Evolutionary conservation across 2,797 vertebrate species (phyloP), one percentile per base, ranked within the genome.

Genomic region (Pangasius djambal): DNA sequence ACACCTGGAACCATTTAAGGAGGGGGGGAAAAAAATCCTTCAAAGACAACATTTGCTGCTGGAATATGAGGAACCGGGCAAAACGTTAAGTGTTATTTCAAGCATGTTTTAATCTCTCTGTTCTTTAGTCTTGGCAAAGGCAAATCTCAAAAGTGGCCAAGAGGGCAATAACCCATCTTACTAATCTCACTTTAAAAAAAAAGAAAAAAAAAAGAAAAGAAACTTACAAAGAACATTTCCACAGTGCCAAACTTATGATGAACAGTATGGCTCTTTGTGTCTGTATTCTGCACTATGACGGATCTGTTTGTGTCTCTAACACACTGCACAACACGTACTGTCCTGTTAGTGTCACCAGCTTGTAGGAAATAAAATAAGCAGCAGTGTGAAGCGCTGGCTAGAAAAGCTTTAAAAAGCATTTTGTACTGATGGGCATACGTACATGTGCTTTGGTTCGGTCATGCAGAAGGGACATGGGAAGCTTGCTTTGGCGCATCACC

Each of bases 391-490:
- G 13, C 12, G 59, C 55, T 83, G 25, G 10, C 22, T 18, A 83
- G 81, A 13, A 63, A 83, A 44, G 16, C 25, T 15, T 44, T 7
- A 82, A 40, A 44, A 31, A 22, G 10, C 57, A 50, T 67, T 44
- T 65, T 2, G 22, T 18, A 48, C 48, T 50, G 65, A 72, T 16
- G 40, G 8, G 34, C 7, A 55, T 91, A 97, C 98, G 96, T 94
- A 99, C 99, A 0, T 99, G 99, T 25, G 98, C 97, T 93, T 97
- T 98, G 89, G 97, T 95, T 90, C 97, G 89, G 88, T 98, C 98
- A 0, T 98, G 94, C 92, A 99, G 95, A 34, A 99, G 97, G 57
- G 98, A 99, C 97, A 99, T 98, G 0, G 98, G 99, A n/a, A 99
- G 92, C 93, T 98, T 98, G 94, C 94, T 99, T 55, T 96, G 97